Evolutionary conservation across 2,888 invertebrate species (phyloP), one percentile per base, ranked within the genome.

Genomic region (Cephalotes varians): DNA sequence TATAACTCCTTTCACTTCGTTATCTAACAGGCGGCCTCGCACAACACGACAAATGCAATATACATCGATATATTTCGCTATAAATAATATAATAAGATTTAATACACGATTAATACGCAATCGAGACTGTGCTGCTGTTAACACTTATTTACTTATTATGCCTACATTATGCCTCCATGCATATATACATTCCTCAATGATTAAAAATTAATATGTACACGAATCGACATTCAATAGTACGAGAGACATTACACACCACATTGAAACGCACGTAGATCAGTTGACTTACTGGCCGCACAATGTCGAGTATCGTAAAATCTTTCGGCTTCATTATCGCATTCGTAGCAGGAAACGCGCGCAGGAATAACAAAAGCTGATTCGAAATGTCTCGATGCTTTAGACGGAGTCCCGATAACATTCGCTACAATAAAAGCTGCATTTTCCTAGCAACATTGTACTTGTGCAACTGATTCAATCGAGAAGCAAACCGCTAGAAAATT

Each of bases 201-300:
- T 91, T n/a, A n/a, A 92, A 92, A 93, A 93, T 93, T 93, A 92
- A 92, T 94, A 94, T 94, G 90, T 94, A 94, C 94, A 94, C 88
- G 89, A 92, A 92, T 92, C 88, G 88, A 93, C 91, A 93, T 92
- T 92, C 87, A 92, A 88, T 88, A 91, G n/a, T 90, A 90, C 88
- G 89, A 90, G 87, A 90, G 87, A 91, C 89, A 90, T 91, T 91
- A 92, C 91, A 91, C 87, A 91, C 89, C 90, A 92, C 92, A 91
- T 90, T 82, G 86, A 90, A 88, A 73, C 44, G 28, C 60, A 47
- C 18, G 56, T 73, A 73, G 51, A 69, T 34, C 69, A 51, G 21
- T 69, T 51, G 47, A 73, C 21, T 67, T 69, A 69, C 69, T 69
- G 56, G 69, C 64, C 62, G 80, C 88, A 89, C 86, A 86, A 84